These are phyloP conservation scores for Drosophila pruinosa DNA, from an alignment of 1,140 invertebrate genomes.

Conservation along the genomic window DNA sequence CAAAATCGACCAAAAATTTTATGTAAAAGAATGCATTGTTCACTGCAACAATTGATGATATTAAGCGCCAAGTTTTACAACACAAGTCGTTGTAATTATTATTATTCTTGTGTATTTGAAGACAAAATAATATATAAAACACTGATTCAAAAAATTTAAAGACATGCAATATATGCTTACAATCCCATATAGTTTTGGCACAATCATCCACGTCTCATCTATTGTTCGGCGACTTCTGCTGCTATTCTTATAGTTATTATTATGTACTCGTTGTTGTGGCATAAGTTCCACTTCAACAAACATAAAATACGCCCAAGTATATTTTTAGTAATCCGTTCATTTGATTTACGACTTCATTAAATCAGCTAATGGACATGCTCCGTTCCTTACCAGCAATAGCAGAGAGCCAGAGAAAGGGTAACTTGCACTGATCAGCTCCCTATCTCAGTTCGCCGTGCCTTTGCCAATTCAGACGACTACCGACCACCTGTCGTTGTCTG, in stretches of 20 bases:
- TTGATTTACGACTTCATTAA: slow-evolving; percentile 82
- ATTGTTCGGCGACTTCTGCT: slow-evolving; percentile 59
- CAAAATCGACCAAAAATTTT: slow-evolving; percentile 61
- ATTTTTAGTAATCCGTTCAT: slow-evolving; percentile 78
- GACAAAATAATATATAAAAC: too few species aligned
- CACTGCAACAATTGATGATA: slow-evolving; percentile 75
- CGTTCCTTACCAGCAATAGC: slow-evolving; percentile 16
- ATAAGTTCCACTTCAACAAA: slow-evolving; percentile 80
- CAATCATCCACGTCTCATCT: slow-evolving; percentile 79
- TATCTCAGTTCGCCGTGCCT: background rate
- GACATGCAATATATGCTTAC: slow-evolving; percentile 3
- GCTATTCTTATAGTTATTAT: slow-evolving; percentile 10
- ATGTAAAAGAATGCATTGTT: slow-evolving; percentile 62
- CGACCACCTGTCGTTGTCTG: slow-evolving; percentile 79
- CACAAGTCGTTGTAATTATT: slow-evolving; percentile 75
- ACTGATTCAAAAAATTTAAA: background rate
- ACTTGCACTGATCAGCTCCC: slow-evolving; percentile 51
- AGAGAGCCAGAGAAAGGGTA: slow-evolving; percentile 37
- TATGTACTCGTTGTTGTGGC: slow-evolving; percentile 53
- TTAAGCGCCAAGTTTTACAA: slow-evolving; percentile 79
- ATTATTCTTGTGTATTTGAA: too few species aligned
- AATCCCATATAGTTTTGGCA: slow-evolving; percentile 49
- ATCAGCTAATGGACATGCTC: slow-evolving; percentile 76
- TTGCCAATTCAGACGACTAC: slow-evolving; percentile 45
- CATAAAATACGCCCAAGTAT: slow-evolving; percentile 75